Base-by-base conservation (phyloP, 2,113 vertebrate genomes). In the Corythaixoides concolor region DNA sequence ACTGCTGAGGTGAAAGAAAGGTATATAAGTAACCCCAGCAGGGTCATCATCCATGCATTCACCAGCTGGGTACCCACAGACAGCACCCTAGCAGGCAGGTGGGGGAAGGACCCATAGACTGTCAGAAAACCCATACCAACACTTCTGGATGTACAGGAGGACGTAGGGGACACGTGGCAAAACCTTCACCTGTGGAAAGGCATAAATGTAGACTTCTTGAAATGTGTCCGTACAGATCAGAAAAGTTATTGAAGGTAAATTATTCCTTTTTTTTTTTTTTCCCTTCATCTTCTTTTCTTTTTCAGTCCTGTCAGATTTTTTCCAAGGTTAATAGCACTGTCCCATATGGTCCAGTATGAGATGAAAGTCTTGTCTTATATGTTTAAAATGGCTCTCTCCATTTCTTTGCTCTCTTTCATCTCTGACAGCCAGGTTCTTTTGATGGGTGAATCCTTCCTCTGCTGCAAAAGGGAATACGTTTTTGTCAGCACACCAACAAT, bases 291-390 rank as follows among this genome's bases (percentile, higher is more conserved):
- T 87, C 56, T 75, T 85, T 85, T 68, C 81, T 68, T 77, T 92
- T 84, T 62, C 73, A 73, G 37, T 92, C 67, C 66, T 90, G 82
- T 77, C 86, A 92, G 43, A 45, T 83, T 96, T 95, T 91, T 92
- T 35, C 39, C 77, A 88, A 93, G 92, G 94, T 97, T 96, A 97
- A 94, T 90, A 93, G 74, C 64, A 23, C 82, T 94, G 92, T 96
- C 96, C 95, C 83, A 87, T 83, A 92, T 85, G 89, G 95, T 94
- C 95, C 95, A 91, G 66, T 39, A 43, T 69, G 47, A 97, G 97
- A 96, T 96, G 85, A 95, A 97, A 97, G 97, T 93, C 94, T 97
- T 96, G 89, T 90, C 87, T 96, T 95, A 49, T 55, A 85, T 95
- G 88, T 95, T 96, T 95, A 94, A 97, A 96, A 96, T 93, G 95